Conservation (phyloP, 2,888 invertebrate genomes). For the Eueremaeus valkanovi region DNA sequence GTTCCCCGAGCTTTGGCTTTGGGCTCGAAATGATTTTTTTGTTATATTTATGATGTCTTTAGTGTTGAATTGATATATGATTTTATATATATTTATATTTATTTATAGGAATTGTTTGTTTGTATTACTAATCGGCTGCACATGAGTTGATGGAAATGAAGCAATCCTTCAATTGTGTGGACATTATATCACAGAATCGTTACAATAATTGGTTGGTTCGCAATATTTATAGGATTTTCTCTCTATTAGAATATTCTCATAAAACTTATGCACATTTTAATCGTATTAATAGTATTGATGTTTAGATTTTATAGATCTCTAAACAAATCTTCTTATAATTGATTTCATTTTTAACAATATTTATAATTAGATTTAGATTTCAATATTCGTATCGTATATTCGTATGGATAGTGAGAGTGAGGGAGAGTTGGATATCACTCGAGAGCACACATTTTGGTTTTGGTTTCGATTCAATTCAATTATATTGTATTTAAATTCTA, state of each 20-base stretch:
- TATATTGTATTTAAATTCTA: not conserved
- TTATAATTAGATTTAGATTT: no score
- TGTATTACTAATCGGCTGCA: conserved; percentile 27
- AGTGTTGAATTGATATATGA: not conserved
- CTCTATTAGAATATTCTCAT: not conserved
- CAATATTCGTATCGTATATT: no score
- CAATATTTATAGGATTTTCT: not conserved
- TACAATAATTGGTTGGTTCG: conserved; percentile 16
- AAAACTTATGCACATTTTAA: conserved; percentile 29
- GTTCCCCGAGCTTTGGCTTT: conserved; percentile 6
- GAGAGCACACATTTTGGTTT: conserved; percentile 28
- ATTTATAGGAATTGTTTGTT: not conserved
- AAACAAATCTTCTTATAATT: conserved; percentile 10
- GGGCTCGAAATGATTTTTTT: not conserved
- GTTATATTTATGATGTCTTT: not conserved
- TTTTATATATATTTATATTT: not conserved
- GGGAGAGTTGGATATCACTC: conserved; percentile 24
- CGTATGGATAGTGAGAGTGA: conserved; percentile 12
- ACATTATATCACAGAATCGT: conserved; percentile 34
- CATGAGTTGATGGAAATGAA: conserved; percentile 23
- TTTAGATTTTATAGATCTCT: not conserved
- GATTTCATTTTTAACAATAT: not conserved
- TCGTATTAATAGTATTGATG: not conserved
- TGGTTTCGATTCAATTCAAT: not conserved
- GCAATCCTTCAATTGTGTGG: conserved; percentile 23